Conservation (phyloP, 2,888 invertebrate species). For the Mesoligia furuncula region DNA sequence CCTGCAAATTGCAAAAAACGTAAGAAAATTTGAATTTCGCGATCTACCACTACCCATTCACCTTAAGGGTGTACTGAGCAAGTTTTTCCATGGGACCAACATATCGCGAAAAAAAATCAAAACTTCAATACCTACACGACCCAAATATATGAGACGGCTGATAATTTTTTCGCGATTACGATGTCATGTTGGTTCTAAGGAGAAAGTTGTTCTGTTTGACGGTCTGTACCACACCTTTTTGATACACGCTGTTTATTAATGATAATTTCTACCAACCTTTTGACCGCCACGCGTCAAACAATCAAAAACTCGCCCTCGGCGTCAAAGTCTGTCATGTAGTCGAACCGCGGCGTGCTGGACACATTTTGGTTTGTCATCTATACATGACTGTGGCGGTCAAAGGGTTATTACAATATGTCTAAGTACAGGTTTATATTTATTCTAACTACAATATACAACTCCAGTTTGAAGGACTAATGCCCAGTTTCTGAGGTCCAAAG, state of each 20-base stretch:
- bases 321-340: too few relatives aligned
- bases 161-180: background rate
- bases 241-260: background rate
- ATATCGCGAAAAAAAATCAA: background rate
- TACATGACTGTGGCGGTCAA: too few relatives aligned
- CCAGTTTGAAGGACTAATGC: slow-evolving; percentile 7
- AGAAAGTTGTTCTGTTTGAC: background rate
- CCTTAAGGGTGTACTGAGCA: background rate
- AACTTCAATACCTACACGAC: background rate
- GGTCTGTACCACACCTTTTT: background rate
- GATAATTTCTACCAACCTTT: background rate
- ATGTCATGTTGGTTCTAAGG: background rate
- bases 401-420: slow-evolving; percentile 27
- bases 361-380: too few relatives aligned
- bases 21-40: too few relatives aligned
- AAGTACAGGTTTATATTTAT: slow-evolving; percentile 49
- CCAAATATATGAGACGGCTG: background rate
- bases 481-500: background rate
- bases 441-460: slow-evolving; percentile 40
- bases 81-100: background rate
- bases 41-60: too few relatives aligned
- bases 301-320: too few relatives aligned
- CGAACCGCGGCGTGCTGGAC: too few relatives aligned
- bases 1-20: too few relatives aligned
- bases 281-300: too few relatives aligned